phyloP scores from a whole-genome alignment of 2,797 vertebrate species.

The Chiloscyllium punctatum region DNA sequence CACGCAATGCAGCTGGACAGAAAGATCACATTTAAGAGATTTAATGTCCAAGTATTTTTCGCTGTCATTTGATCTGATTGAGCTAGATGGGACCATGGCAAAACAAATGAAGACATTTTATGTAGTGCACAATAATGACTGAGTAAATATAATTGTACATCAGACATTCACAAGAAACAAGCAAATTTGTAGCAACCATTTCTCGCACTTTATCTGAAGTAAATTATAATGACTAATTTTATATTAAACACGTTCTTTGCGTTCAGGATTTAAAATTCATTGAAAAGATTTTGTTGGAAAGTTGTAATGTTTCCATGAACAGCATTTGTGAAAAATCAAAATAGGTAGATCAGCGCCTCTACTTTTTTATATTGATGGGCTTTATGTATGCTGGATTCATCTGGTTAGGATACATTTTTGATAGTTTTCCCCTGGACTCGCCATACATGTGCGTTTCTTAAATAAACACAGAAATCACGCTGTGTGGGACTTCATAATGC shows the following conservation, averaged over 20 bases:
- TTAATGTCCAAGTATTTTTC: constrained; percentile 3
- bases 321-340: neutral
- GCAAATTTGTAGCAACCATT: neutral
- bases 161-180: neutral
- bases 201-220: neutral
- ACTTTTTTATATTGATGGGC: neutral
- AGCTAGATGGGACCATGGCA: constrained; percentile 1
- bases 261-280: neutral
- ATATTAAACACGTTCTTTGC: neutral
- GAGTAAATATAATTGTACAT: neutral
- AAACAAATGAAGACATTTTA: constrained; percentile 2
- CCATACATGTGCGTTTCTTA: constrained; percentile 17
- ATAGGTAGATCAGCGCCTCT: no score
- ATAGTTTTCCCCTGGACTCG: neutral
- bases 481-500: constrained; percentile 1
- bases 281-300: neutral
- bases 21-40: constrained; percentile 25
- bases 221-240: neutral
- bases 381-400: neutral
- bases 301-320: neutral
- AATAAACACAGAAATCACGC: constrained; percentile 28
- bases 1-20: neutral
- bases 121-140: neutral
- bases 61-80: neutral
- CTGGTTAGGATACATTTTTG: neutral